Conservation (phyloP, 1,140 invertebrate species). For the Drosophila eugracilis region DNA sequence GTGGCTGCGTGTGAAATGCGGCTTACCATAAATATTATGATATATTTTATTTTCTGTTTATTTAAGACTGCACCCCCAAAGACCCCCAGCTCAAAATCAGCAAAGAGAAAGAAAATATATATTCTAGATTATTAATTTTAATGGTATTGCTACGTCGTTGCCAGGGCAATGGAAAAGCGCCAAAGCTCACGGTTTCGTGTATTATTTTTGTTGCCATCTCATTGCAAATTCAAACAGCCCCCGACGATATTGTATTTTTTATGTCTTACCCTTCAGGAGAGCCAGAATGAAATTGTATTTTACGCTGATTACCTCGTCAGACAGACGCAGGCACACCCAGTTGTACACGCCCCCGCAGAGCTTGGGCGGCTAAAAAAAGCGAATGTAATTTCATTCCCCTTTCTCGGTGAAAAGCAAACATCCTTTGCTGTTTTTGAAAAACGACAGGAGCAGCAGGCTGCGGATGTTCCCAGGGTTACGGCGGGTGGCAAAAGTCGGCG, state of each 20-base stretch:
- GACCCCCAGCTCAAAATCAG: neutral
- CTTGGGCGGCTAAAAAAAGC: constrained; percentile 40
- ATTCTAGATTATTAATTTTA: constrained; percentile 49
- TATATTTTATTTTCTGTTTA: constrained; percentile 64
- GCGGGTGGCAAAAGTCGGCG: constrained; percentile 53
- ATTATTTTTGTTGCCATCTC: constrained; percentile 37
- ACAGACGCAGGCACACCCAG: constrained; percentile 53
- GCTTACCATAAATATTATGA: constrained; percentile 79
- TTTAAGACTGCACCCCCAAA: constrained; percentile 12
- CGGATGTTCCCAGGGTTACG: constrained; percentile 61
- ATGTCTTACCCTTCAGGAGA: constrained; percentile 52
- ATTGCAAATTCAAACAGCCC: constrained; percentile 51
- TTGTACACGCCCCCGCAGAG: constrained; percentile 22
- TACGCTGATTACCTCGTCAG: constrained; percentile 74
- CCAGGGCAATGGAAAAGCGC: constrained; percentile 29
- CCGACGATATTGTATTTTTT: constrained; percentile 51
- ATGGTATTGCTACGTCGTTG: constrained; percentile 29
- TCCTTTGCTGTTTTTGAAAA: constrained; percentile 27
- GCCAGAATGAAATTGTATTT: constrained; percentile 65
- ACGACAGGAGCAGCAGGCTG: constrained; percentile 36
- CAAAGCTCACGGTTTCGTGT: constrained; percentile 26
- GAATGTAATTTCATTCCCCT: constrained; percentile 70
- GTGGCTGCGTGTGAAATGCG: constrained; percentile 49
- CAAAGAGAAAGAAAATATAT: constrained; percentile 6
- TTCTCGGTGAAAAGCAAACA: constrained; percentile 18